A percentile compares a stretch with the other conserved stretches of the same genome.
phyloP scores from a whole-genome alignment of 2,888 invertebrate species.

The Pteria penguin region DNA sequence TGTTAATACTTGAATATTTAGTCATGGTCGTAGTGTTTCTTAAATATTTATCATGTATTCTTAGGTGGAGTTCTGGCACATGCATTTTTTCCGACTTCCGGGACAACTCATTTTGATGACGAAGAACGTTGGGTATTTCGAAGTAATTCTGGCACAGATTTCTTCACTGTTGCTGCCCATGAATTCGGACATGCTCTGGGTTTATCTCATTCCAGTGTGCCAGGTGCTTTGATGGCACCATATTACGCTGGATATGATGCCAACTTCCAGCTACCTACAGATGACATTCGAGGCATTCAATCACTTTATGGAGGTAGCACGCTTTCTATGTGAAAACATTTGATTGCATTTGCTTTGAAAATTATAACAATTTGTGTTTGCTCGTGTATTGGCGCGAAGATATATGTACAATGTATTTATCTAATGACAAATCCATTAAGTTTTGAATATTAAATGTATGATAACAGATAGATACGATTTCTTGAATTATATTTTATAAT shows the following conservation, averaged over 20 bases:
- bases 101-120: constrained; percentile 77
- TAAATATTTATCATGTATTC: no score
- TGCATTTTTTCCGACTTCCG: constrained; percentile 75
- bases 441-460: no score
- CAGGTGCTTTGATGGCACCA: constrained; percentile 75
- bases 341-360: no score
- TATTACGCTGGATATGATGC: constrained; percentile 66
- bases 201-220: constrained; percentile 71
- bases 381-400: no score
- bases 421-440: no score
- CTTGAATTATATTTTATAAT: no score
- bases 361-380: no score
- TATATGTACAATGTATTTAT: no score
- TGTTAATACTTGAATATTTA: no score
- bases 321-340: not conserved
- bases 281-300: constrained; percentile 75
- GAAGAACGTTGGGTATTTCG: constrained; percentile 75
- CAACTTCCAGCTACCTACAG: constrained; percentile 63
- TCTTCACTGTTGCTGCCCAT: constrained; percentile 74
- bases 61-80: constrained; percentile 74
- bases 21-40: no score
- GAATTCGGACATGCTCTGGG: constrained; percentile 79
- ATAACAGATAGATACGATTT: no score
- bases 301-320: constrained; percentile 68
- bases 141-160: constrained; percentile 55